These are phyloP conservation scores for Lordiphosa collinella DNA, from an alignment of 1,140 invertebrate genomes.

Conservation along the genomic window DNA sequence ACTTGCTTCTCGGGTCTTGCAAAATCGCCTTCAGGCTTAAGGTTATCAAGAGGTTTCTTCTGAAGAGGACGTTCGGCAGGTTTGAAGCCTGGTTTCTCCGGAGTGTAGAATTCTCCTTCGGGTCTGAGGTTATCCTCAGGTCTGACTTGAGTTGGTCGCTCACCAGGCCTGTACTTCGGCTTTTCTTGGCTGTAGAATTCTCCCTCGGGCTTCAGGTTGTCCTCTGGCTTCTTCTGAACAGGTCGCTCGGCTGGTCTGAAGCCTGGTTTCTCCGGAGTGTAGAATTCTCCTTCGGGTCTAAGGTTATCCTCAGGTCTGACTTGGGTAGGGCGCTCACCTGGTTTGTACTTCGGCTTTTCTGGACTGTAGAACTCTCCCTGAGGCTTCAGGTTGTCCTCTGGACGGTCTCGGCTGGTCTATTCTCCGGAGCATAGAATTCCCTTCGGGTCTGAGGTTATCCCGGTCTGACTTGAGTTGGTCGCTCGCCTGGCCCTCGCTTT, in stretches of 20 bases:
- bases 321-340: slow-evolving; percentile 33
- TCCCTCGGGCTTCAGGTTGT: slow-evolving; percentile 53
- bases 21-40: slow-evolving; percentile 82
- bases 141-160: slow-evolving; percentile 78
- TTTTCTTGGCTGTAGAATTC: slow-evolving; percentile 73
- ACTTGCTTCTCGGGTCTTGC: slow-evolving; percentile 59
- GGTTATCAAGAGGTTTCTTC: slow-evolving; percentile 81
- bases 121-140: slow-evolving; percentile 79
- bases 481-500: too few species aligned
- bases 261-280: slow-evolving; percentile 70
- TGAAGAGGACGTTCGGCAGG: slow-evolving; percentile 80
- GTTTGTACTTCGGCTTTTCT: slow-evolving; percentile 6
- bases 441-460: too few species aligned
- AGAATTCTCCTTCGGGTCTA: slow-evolving; percentile 82
- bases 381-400: neutral
- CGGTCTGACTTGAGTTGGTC: too few species aligned
- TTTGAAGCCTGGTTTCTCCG: slow-evolving; percentile 78
- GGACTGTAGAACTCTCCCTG: slow-evolving; percentile 22
- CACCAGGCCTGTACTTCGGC: slow-evolving; percentile 77
- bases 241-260: slow-evolving; percentile 79
- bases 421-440: too few species aligned
- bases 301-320: slow-evolving; percentile 84
- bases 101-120: slow-evolving; percentile 82
- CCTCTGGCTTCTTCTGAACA: slow-evolving; percentile 59
- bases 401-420: too few species aligned